Conservation (phyloP, 2,113 vertebrate genomes). For the Candoia aspera region DNA sequence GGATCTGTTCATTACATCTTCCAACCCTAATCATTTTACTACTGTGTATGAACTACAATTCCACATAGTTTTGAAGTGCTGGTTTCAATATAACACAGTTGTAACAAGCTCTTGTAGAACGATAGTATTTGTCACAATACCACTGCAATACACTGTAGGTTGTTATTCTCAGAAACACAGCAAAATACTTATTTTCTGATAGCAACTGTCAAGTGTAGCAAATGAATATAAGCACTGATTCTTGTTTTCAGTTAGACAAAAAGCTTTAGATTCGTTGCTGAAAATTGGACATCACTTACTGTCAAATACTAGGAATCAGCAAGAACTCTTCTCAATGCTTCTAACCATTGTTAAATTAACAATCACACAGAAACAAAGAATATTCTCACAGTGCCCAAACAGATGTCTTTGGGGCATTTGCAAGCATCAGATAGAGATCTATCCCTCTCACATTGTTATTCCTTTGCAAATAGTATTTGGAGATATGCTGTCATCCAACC, state of each 20-base stretch:
- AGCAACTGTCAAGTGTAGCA: conserved; percentile 22
- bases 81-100: neutral
- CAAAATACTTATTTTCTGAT: neutral
- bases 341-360: neutral
- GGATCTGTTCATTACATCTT: neutral
- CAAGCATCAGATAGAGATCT: neutral
- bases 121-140: neutral
- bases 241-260: conserved; percentile 25
- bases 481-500: neutral
- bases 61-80: neutral
- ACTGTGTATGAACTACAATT: neutral
- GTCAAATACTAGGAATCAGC: neutral
- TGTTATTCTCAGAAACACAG: neutral
- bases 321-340: neutral
- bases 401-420: neutral
- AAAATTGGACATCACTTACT: neutral
- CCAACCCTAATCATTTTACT: neutral
- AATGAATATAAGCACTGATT: neutral
- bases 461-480: neutral
- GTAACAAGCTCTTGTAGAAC: neutral
- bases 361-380: neutral
- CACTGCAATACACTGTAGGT: neutral
- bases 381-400: neutral
- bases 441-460: neutral
- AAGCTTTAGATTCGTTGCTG: neutral